phyloP scores from a whole-genome alignment of 2,113 vertebrate genomes.

The Anarrhichthys ocellatus region DNA sequence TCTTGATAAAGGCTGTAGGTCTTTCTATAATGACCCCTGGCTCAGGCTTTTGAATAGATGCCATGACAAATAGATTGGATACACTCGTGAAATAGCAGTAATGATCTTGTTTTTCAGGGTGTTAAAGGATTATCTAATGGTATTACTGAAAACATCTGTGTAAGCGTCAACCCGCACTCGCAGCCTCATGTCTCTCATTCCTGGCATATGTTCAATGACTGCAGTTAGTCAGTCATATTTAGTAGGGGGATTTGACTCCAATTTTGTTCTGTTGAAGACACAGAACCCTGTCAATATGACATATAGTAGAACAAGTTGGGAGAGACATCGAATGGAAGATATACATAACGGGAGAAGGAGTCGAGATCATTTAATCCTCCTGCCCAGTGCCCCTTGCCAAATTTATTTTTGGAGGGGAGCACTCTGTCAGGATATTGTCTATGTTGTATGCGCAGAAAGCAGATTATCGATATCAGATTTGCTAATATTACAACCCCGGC shows the following conservation, averaged over 20 bases:
- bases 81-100: conserved; percentile 68
- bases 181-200: conserved; percentile 26
- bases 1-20: conserved; percentile 62
- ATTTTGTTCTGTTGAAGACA: conserved; percentile 30
- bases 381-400: conserved; percentile 38
- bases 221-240: conserved; percentile 52
- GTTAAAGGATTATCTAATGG: conserved; percentile 80
- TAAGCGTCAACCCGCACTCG: conserved; percentile 53
- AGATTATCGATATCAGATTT: conserved; percentile 77
- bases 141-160: conserved; percentile 82
- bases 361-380: conserved; percentile 65
- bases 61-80: conserved; percentile 75
- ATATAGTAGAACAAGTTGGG: conserved; percentile 10
- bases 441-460: conserved; percentile 61
- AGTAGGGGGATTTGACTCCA: neutral
- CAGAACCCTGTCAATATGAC: conserved; percentile 30
- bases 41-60: conserved; percentile 62
- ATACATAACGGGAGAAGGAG: conserved; percentile 7
- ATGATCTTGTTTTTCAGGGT: conserved; percentile 78
- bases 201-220: conserved; percentile 60
- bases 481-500: conserved; percentile 63
- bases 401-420: conserved; percentile 52
- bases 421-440: conserved; percentile 58
- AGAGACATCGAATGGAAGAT: conserved; percentile 14
- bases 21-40: conserved; percentile 69